Percentiles rank a stretch among this genome's conserved stretches.
phyloP scores from a whole-genome alignment of 1,140 invertebrate genomes.

The Medauroidea extradentata region DNA sequence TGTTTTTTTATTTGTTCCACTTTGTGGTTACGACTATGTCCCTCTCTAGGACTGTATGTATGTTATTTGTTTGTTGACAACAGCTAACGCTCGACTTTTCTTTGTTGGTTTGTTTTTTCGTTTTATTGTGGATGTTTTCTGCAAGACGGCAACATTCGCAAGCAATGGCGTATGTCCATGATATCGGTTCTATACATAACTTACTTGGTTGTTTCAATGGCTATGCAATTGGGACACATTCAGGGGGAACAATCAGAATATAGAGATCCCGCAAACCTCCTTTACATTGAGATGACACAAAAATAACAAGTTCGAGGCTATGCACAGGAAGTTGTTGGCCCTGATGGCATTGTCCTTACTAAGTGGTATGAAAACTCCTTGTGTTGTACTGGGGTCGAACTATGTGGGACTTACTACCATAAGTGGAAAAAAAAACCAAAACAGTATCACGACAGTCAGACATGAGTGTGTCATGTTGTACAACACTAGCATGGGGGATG shows the following conservation, averaged over 20 bases:
- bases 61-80: too few species aligned
- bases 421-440: conserved; percentile 32
- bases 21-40: too few species aligned
- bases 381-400: conserved; percentile 15
- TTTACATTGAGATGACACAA: conserved; percentile 9
- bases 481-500: conserved; percentile 42
- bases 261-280: conserved; percentile 14
- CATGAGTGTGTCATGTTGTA: conserved; percentile 38
- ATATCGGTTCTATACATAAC: too few species aligned
- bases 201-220: conserved; percentile 6
- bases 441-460: conserved; percentile 28
- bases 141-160: too few species aligned
- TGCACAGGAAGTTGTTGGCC: conserved; percentile 6
- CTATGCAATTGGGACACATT: conserved; percentile 12
- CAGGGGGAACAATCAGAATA: conserved; percentile 13
- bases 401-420: conserved; percentile 21
- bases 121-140: too few species aligned
- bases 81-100: too few species aligned
- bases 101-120: too few species aligned
- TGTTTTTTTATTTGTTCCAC: too few species aligned
- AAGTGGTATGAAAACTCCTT: conserved; percentile 23
- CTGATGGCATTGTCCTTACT: conserved; percentile 24
- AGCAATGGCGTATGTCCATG: too few species aligned
- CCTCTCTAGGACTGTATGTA: too few species aligned
- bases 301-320: conserved; percentile 10